A percentile compares a stretch with the other conserved stretches of the same genome.
Conservation (phyloP, 2,888 invertebrate species). For the Megamerina dolium region DNA sequence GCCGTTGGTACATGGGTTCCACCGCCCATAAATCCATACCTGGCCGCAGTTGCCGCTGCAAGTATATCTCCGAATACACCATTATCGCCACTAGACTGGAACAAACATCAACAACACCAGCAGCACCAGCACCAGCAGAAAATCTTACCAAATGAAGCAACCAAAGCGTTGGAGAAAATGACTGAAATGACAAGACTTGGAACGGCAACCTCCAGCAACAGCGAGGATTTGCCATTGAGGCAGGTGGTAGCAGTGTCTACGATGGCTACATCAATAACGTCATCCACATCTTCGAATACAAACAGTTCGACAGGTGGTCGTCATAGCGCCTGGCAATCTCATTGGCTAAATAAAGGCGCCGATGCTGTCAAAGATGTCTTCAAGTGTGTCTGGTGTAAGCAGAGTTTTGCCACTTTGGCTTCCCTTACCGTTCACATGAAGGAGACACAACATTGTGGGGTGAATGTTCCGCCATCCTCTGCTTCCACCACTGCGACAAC, state of each 20-base stretch:
- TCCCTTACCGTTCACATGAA: constrained; percentile 97
- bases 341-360: constrained; percentile 94
- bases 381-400: constrained; percentile 97
- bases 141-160: constrained; percentile 72
- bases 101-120: too few relatives aligned
- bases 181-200: constrained; percentile 81
- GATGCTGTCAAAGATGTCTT: constrained; percentile 93
- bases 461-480: constrained; percentile 63
- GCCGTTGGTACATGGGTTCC: constrained; percentile 67
- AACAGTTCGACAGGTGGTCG: constrained; percentile 54
- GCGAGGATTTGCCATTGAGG: constrained; percentile 44
- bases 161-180: constrained; percentile 86
- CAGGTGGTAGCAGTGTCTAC: constrained; percentile 18
- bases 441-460: constrained; percentile 93
- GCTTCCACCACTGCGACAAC: neutral
- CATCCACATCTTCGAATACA: constrained; percentile 6
- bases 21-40: constrained; percentile 73
- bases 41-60: constrained; percentile 72
- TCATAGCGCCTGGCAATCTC: constrained; percentile 93
- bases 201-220: constrained; percentile 44
- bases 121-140: too few relatives aligned
- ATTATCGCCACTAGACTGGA: constrained; percentile 65
- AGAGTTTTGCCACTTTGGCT: constrained; percentile 89
- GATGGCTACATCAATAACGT: constrained; percentile 8
- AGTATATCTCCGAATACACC: constrained; percentile 63